Evolutionary conservation across 2,888 invertebrate species (phyloP), one percentile per base, ranked within the genome.

Genomic region (Lasioglossum figueresi): DNA sequence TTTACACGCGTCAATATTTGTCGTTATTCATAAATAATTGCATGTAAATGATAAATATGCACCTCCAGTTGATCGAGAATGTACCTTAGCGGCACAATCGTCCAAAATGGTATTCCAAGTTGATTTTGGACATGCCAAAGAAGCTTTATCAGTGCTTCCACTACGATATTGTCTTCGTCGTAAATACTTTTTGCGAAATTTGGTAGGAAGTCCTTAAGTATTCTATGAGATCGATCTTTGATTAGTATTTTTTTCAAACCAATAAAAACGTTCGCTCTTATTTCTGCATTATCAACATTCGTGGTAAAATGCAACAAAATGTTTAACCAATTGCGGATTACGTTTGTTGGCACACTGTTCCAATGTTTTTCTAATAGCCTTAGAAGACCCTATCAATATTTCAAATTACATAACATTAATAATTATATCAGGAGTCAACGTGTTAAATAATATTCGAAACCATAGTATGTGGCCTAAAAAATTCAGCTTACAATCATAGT

Each of bases 31-130:
- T 23, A 59, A 72, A 37, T 37, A 40, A 23, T 43, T 45, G 37
- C n/a, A 27, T 19, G 23, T 27, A 56, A 73, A 40, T 23, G 37
- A 43, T 6, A 12, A 23, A 31, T 66, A 68, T 23, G 75, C 83
- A 90, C 91, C 79, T 90, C 90, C 70, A 90, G 86, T 6, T 75
- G 73, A 66, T 91, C 86, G 8, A 92, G 79, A 34, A 92, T 76
- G 43, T 74, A 73, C 4, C 84, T 52, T 4, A 92, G 27, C 2
- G 92, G 86, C 19, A 92, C 37, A 56, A 88, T 45, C 37, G 88
- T 66, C 85, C 87, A 89, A 75, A 88, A 86, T 19, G 88, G 72
- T 2, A 90, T 76, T 56, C 72, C 81, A 31, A 79, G 52, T 31
- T 86, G 27, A 14, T 81, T 84, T 52, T 88, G 84, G 34, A 80